Evolutionary conservation across 2,113 vertebrate genomes (phyloP).

Genomic region (Upupa epops): DNA sequence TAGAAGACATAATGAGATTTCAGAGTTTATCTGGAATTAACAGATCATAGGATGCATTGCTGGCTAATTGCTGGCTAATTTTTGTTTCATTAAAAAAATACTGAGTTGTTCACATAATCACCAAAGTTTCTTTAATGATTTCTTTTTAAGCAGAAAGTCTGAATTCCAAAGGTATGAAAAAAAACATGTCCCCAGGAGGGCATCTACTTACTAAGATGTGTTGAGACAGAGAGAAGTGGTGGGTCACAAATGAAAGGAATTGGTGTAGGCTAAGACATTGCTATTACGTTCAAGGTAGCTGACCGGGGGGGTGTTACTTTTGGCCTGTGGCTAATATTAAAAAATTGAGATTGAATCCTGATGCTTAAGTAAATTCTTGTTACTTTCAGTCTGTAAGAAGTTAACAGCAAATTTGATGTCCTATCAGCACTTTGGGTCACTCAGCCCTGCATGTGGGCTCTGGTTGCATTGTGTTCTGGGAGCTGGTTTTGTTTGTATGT

Average conservation of each 20-base stretch:
- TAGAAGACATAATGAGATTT: background rate
- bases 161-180: background rate
- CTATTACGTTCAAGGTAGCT: background rate
- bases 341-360: rapidly evolving
- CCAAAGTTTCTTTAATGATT: background rate
- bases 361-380: background rate
- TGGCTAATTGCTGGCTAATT: too few relatives aligned
- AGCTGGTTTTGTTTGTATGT: background rate
- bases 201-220: background rate
- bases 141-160: background rate
- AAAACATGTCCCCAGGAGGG: background rate
- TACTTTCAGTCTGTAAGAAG: background rate
- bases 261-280: background rate
- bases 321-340: background rate
- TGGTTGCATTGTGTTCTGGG: background rate
- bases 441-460: background rate
- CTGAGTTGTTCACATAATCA: background rate
- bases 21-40: background rate
- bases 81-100: too few relatives aligned
- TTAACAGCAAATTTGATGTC: background rate
- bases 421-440: rapidly evolving
- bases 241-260: background rate
- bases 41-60: background rate
- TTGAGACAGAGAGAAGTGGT: background rate
- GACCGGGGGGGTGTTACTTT: rapidly evolving